Conservation (phyloP, 2,888 invertebrate genomes). For the Noctua fimbriata region DNA sequence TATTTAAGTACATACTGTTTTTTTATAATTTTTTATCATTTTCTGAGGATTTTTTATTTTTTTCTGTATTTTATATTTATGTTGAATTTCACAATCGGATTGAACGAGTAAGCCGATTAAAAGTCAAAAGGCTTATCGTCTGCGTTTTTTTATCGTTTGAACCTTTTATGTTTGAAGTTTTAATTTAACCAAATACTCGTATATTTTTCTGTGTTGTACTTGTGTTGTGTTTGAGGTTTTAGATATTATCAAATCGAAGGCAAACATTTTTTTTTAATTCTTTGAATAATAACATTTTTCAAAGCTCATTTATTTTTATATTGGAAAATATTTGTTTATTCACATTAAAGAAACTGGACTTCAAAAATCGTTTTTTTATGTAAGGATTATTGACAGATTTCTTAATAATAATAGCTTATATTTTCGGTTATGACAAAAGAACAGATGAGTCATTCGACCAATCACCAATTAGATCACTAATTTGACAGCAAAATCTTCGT, state of each 20-base stretch:
- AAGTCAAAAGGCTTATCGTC: constrained; percentile 30
- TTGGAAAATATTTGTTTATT: too few species aligned
- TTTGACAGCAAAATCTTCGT: too few species aligned
- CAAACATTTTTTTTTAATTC: not conserved
- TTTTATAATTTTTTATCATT: not conserved
- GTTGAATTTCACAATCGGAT: constrained; percentile 6
- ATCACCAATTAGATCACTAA: too few species aligned
- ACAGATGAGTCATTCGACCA: too few species aligned
- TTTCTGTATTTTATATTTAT: constrained; percentile 6
- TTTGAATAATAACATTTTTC: not conserved
- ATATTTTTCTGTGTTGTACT: not conserved
- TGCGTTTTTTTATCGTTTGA: constrained; percentile 19
- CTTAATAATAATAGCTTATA: too few species aligned
- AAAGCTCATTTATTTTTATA: too few species aligned
- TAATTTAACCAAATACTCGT: too few species aligned
- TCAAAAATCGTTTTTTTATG: too few species aligned
- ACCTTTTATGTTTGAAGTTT: constrained; percentile 1
- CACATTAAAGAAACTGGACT: too few species aligned
- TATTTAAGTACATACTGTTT: not conserved
- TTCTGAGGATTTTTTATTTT: not conserved
- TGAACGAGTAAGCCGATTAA: constrained; percentile 39
- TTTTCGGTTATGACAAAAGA: too few species aligned
- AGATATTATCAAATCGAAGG: not conserved
- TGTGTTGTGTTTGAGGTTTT: not conserved
- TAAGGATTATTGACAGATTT: too few species aligned